Evolutionary conservation across 2,888 invertebrate genomes (phyloP).

Genomic region (Hybos culiciformis): DNA sequence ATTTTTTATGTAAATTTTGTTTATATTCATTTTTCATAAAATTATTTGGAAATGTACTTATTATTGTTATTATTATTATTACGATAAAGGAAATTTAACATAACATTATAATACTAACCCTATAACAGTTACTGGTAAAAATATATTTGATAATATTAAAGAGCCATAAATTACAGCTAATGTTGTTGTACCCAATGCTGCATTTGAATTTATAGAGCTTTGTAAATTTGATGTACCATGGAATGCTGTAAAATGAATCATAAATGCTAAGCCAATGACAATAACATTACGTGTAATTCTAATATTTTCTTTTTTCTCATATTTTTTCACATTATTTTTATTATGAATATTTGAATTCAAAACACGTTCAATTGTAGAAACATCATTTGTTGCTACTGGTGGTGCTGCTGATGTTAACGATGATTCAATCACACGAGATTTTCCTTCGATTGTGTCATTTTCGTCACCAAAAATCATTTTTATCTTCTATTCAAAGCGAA

Average conservation of each 20-base stretch:
- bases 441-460: constrained; percentile 1
- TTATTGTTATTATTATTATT: no score
- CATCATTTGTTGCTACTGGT: no score
- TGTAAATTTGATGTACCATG: constrained; percentile 72
- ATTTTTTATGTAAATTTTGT: no score
- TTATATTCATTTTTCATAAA: no score
- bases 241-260: constrained; percentile 87
- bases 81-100: no score
- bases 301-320: constrained; percentile 49
- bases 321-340: constrained; percentile 26
- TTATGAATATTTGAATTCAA: constrained; percentile 11
- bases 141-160: constrained; percentile 77
- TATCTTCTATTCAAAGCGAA: no score
- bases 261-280: constrained; percentile 74
- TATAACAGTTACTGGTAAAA: constrained; percentile 72
- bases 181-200: constrained; percentile 70
- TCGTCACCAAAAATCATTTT: constrained; percentile 9
- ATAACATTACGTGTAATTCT: constrained; percentile 74
- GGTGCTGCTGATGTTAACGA: background rate
- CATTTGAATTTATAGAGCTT: constrained; percentile 72
- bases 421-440: constrained; percentile 3
- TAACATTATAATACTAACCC: no score
- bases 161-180: constrained; percentile 77
- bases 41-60: no score
- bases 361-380: background rate